Percentiles rank a stretch among this genome's conserved stretches.
phyloP scores from a whole-genome alignment of 2,888 invertebrate species.

The Octonoba sinensis region DNA sequence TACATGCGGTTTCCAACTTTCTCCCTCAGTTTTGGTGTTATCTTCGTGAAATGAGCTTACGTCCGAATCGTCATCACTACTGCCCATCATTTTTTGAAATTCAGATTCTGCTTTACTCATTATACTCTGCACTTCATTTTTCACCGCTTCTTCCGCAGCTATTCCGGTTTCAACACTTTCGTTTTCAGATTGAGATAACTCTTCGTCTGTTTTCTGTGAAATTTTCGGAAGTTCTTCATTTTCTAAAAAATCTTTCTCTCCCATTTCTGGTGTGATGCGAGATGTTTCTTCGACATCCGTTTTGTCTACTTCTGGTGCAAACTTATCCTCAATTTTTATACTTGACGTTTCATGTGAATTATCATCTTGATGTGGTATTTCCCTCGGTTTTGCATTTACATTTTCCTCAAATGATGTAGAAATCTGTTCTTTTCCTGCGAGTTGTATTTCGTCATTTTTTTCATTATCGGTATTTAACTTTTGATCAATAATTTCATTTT shows the following conservation, averaged over 20 bases:
- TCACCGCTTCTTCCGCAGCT: conserved; percentile 5
- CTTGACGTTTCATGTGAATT: too few species aligned
- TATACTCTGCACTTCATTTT: not conserved
- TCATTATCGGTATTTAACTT: too few species aligned
- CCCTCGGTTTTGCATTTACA: too few species aligned
- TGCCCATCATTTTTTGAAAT: conserved; percentile 1
- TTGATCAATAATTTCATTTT: too few species aligned
- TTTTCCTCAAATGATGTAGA: too few species aligned
- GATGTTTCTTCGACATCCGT: not conserved
- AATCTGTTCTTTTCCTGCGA: too few species aligned
- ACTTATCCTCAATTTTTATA: too few species aligned
- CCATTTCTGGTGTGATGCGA: not conserved
- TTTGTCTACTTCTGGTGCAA: not conserved
- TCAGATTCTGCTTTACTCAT: not conserved
- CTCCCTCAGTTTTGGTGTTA: too few species aligned
- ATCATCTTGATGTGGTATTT: too few species aligned
- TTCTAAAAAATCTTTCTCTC: not conserved
- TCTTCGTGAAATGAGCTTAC: too few species aligned
- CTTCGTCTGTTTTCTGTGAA: not conserved
- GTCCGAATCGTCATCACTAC: not conserved
- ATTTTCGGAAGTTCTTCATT: not conserved
- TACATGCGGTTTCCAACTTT: too few species aligned
- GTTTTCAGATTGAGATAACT: not conserved
- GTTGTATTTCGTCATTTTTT: too few species aligned
- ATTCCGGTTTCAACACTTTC: not conserved